Evolutionary conservation across 2,888 invertebrate species (phyloP).

Genomic region (Drosophila diplacantha): DNA sequence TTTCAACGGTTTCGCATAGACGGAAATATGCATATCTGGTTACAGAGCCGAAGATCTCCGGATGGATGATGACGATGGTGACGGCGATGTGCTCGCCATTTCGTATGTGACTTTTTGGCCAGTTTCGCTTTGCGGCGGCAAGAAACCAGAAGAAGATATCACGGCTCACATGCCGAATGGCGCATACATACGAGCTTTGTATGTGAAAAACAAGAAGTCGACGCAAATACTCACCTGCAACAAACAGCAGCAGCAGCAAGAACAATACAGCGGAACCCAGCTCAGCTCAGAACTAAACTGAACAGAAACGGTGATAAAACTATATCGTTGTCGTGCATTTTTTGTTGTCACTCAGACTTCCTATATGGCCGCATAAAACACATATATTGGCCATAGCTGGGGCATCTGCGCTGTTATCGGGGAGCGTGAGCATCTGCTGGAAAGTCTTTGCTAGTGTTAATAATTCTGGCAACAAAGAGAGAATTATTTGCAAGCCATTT

Average conservation of each 20-base stretch:
- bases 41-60: slow-evolving; percentile 14
- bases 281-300: slow-evolving; percentile 1
- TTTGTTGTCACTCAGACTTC: slow-evolving; percentile 63
- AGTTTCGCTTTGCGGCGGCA: slow-evolving; percentile 39
- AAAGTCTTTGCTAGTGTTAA: slow-evolving; percentile 6
- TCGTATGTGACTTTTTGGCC: slow-evolving; percentile 71
- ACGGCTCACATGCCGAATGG: slow-evolving; percentile 59
- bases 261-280: slow-evolving; percentile 9
- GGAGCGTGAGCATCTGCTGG: slow-evolving; percentile 39
- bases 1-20: slow-evolving; percentile 10
- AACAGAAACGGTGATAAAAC: slow-evolving; percentile 41
- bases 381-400: slow-evolving; percentile 41
- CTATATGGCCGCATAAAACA: slow-evolving; percentile 44
- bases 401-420: slow-evolving; percentile 56
- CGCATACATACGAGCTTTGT: slow-evolving; percentile 14
- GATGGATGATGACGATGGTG: slow-evolving; percentile 21
- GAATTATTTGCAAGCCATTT: slow-evolving; percentile 18
- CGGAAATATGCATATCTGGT: slow-evolving; percentile 31
- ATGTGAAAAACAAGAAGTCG: slow-evolving; percentile 58
- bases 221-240: slow-evolving; percentile 64
- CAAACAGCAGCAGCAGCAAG: slow-evolving; percentile 50
- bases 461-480: slow-evolving; percentile 27
- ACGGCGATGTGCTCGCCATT: slow-evolving; percentile 18
- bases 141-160: slow-evolving; percentile 70
- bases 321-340: slow-evolving; percentile 70